A percentile compares a stretch with the other conserved stretches of the same genome.
Conservation (phyloP, 2,113 vertebrate genomes). For the Oreotrochilus melanogaster region DNA sequence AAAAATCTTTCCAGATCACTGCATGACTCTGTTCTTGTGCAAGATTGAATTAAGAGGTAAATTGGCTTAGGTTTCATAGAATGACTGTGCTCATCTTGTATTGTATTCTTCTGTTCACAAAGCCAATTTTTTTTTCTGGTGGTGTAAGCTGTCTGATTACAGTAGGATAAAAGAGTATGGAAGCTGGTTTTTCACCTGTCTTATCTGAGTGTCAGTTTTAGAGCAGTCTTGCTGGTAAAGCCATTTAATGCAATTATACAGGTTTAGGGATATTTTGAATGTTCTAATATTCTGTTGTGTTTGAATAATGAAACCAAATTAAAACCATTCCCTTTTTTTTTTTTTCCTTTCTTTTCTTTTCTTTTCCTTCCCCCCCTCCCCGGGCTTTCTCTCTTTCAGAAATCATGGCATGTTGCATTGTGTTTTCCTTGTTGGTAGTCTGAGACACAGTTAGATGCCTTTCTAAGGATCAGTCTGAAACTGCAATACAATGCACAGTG, state of each 20-base stretch:
- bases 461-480: not conserved
- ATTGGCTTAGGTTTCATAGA: slow-evolving; percentile 40
- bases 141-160: not conserved
- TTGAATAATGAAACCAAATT: not conserved
- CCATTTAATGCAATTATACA: not conserved
- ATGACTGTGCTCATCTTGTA: not conserved
- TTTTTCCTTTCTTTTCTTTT: not conserved
- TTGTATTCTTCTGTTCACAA: slow-evolving; percentile 12
- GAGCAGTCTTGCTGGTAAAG: not conserved
- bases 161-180: not conserved
- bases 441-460: not conserved
- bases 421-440: not conserved
- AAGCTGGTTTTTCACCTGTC: not conserved
- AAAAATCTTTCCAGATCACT: not conserved
- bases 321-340: not conserved
- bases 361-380: too few relatives aligned
- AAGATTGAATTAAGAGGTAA: slow-evolving; percentile 31
- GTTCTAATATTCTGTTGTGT: not conserved
- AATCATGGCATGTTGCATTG: not conserved
- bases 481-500: not conserved
- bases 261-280: not conserved
- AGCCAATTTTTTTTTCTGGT: slow-evolving; percentile 7
- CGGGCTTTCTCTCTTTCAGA: not conserved
- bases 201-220: not conserved
- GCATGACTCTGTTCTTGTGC: not conserved